phyloP scores from a whole-genome alignment of 1,140 invertebrate genomes.

The Zaprionus taronus region DNA sequence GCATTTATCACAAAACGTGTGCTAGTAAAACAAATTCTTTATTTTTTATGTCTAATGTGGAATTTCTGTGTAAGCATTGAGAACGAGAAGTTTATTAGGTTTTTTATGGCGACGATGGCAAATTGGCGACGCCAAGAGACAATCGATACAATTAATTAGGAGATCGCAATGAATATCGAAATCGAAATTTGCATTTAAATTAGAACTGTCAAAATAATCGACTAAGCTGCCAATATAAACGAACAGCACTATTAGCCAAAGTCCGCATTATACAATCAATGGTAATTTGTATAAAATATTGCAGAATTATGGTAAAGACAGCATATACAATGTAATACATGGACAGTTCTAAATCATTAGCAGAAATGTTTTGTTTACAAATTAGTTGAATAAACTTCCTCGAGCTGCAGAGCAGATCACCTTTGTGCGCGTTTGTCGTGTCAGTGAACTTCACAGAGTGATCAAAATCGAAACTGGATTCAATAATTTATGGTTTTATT shows the following conservation, averaged over 20 bases:
- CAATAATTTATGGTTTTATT: conserved; percentile 55
- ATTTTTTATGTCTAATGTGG: conserved; percentile 54
- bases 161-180: conserved; percentile 68
- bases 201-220: conserved; percentile 64
- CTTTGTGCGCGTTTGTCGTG: conserved; percentile 33
- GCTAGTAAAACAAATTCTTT: conserved; percentile 39
- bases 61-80: conserved; percentile 55
- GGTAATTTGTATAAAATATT: not conserved
- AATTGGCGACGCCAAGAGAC: conserved; percentile 53
- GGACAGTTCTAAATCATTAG: conserved; percentile 14
- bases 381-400: conserved; percentile 49
- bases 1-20: conserved; percentile 46
- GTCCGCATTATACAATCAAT: conserved; percentile 19
- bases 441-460: conserved; percentile 36
- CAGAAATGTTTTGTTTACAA: conserved; percentile 36
- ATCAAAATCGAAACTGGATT: conserved; percentile 41
- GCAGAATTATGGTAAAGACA: conserved; percentile 5
- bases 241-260: conserved; percentile 25
- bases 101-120: conserved; percentile 36
- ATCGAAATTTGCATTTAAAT: conserved; percentile 77
- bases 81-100: conserved; percentile 24
- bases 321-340: not conserved
- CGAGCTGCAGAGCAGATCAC: conserved; percentile 28
- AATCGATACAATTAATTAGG: conserved; percentile 72
- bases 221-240: conserved; percentile 29